Evolutionary conservation across 2,113 vertebrate species (phyloP), one percentile per base, ranked within the genome.

Genomic region (Pelecanus crispus): DNA sequence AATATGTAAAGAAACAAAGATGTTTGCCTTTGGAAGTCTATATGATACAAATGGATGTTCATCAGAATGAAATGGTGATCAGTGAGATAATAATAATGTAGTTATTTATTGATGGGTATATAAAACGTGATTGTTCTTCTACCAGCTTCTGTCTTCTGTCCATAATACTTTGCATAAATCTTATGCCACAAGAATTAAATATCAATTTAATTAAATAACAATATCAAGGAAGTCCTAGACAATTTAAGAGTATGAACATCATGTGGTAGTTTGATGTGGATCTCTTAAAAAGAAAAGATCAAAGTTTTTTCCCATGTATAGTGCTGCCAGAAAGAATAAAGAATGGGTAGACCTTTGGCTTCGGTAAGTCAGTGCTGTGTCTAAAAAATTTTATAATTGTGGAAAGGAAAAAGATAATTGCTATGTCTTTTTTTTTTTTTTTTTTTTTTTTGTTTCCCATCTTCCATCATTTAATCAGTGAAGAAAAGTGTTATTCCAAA

Each of bases 1-100:
- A 78, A 70, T 47, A 15, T 19, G 4, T 79, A n/a, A 56, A 79
- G 68, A 73, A 79, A 66, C 52, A 72, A 81, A 42, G 29, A 19
- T 32, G 1, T 56, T 87, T 81, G 65, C 11, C 20, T 3, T 73
- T 66, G 32, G 29, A 67, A 38, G 24, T 52, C n/a, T 56, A 1
- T 0, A 0, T 40, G 52, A 13, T 73, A 84, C 38, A 89, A 92
- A 36, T 16, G 10, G 18, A 13, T 0, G 0, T 65, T 92, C 13
- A 47, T 74, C 61, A 75, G 65, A 91, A 47, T 42, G 44, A 55
- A 59, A 26, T 55, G 26, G 18, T 87, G 50, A 44, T 70, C 49
- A 56, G 38, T 59, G 72, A 45, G 61, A 21, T 52, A 71, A 12
- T 53, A 26, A 49, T n/a, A 58, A n/a, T 26, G 17, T 56, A 67